A percentile compares a stretch with the other conserved stretches of the same genome.
phyloP scores from a whole-genome alignment of 2,888 invertebrate species.

The Aquatica leii region DNA sequence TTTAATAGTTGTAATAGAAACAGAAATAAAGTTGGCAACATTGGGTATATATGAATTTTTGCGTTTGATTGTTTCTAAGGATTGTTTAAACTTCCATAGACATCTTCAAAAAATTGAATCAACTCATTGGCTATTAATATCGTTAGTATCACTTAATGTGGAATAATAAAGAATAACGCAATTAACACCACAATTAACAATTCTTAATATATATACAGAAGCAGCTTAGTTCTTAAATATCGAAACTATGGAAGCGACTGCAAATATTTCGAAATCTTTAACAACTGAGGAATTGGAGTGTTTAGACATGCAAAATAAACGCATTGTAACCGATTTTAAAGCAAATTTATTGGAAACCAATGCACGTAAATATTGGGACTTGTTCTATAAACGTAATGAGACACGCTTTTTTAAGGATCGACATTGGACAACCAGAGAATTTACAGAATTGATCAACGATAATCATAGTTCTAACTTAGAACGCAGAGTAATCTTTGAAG shows the following conservation, averaged over 20 bases:
- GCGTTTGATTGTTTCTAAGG: too few species aligned
- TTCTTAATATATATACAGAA: too few species aligned
- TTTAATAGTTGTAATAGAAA: too few species aligned
- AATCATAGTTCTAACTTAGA: constrained; percentile 54
- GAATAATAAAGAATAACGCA: too few species aligned
- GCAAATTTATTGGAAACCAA: constrained; percentile 81
- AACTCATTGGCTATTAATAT: too few species aligned
- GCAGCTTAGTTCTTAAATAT: too few species aligned
- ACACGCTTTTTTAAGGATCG: constrained; percentile 94
- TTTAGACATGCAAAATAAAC: constrained; percentile 74
- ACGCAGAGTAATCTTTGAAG: constrained; percentile 71
- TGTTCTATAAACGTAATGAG: constrained; percentile 95
- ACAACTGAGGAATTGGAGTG: constrained; percentile 68
- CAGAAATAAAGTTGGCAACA: too few species aligned
- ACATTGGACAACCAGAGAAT: constrained; percentile 97
- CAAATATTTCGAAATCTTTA: constrained; percentile 61
- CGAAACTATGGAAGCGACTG: constrained; percentile 51
- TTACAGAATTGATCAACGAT: constrained; percentile 76
- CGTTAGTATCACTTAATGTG: too few species aligned
- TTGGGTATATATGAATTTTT: too few species aligned
- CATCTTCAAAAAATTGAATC: too few species aligned
- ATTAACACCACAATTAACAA: too few species aligned
- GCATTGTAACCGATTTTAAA: constrained; percentile 75
- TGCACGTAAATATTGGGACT: constrained; percentile 92
- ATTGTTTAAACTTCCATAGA: too few species aligned